Evolutionary conservation across 2,113 vertebrate species (phyloP).

Genomic region (Speoplatyrhinus poulsoni): DNA sequence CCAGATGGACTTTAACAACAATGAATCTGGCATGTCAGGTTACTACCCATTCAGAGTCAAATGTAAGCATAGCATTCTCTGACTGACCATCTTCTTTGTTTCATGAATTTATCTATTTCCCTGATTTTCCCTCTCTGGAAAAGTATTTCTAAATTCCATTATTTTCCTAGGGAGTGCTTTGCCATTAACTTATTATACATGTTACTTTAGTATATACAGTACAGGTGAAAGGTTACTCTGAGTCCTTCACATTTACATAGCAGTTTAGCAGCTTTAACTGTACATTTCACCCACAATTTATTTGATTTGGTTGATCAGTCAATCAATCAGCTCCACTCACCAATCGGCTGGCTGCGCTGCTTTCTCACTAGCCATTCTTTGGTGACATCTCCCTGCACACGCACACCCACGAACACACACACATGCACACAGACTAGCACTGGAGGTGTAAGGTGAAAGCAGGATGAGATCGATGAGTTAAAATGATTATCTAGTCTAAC

Average conservation of each 20-base stretch:
- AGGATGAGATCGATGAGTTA: neutral
- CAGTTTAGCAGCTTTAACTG: neutral
- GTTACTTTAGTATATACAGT: neutral
- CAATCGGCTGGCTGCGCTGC: constrained; percentile 68
- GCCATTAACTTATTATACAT: neutral
- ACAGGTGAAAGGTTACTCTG: neutral
- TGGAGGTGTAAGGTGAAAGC: neutral
- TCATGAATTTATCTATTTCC: no score
- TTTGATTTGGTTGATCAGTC: neutral
- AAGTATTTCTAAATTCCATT: no score
- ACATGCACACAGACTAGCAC: neutral
- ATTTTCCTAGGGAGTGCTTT: no score
- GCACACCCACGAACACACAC: constrained; percentile 12
- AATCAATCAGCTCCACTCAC: constrained; percentile 51
- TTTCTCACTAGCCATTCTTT: constrained; percentile 75
- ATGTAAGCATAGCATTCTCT: no score
- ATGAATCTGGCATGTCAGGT: no score
- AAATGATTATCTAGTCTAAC: neutral
- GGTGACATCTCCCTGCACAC: constrained; percentile 69
- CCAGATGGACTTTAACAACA: no score
- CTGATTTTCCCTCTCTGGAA: no score
- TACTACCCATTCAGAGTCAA: no score
- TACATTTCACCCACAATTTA: neutral
- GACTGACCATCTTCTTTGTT: no score
- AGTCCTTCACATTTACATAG: neutral